Evolutionary conservation across 2,888 invertebrate species (phyloP), one percentile per base, ranked within the genome.

Genomic region (Charanyca ferruginea): DNA sequence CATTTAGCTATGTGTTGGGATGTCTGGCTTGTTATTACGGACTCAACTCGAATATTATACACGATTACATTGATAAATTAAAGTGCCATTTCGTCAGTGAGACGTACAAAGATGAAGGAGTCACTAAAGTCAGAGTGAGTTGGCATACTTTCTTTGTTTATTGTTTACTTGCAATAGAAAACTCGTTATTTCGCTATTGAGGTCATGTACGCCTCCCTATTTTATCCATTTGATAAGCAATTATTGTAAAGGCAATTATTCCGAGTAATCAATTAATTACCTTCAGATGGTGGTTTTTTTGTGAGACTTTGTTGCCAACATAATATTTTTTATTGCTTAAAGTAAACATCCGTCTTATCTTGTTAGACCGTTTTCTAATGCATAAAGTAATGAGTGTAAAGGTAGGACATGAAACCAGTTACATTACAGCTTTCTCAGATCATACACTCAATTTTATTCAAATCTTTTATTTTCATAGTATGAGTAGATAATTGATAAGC

Each of bases 21-120:
- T 94, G 94, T 94, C 70, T 94, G 92, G 94, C 90, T 91, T 94
- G 95, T 89, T 94, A 94, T 90, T 94, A 92, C 80, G 90, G 89
- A 55, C 83, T 94, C 58, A 92, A 91, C 80, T 92, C 93, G 65
- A 88, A 83, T 83, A 83, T 92, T 86, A 84, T 94, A 66, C 87
- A 89, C 66, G 90, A 87, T 73, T 93, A 90, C 76, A 86, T 94
- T 80, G 88, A 90, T 73, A 88, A 91, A 88, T 82, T 93, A 73
- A 90, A 91, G 92, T 91, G 90, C 89, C 91, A 93, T 90, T 90
- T 93, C 66, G 81, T 88, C 76, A 83, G 83, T 66, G 88, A 87
- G 66, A 84, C 81, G 51, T 52, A 41, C 57, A 79, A 81, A 49
- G 83, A 86, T 62, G 84, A 85, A 48, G 83, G 86, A 74, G 84